Evolutionary conservation across 2,797 vertebrate species (phyloP), one percentile per base, ranked within the genome.

Genomic region (Sebastes iracundus): DNA sequence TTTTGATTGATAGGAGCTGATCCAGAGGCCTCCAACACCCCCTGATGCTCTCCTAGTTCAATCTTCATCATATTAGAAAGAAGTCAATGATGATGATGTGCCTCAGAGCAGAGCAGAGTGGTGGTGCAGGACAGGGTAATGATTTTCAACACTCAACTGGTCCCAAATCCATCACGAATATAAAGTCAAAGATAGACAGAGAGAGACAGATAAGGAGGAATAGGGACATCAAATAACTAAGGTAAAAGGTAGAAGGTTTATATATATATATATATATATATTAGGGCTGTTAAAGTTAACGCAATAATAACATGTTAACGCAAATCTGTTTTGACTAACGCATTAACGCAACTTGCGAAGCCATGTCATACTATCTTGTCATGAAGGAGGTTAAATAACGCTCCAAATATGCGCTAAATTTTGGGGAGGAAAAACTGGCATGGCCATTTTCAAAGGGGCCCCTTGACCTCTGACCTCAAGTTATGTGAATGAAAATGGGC

Each of bases 1-100:
- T 90, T 85, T 75, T 92, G 88, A 93, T 85, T 79, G 80, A 90
- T 78, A 74, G 77, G 67, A 83, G 59, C 28, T 84, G 87, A 90
- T 88, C 77, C 69, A 64, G 61, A 61, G 63, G 82, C 62, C 71
- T 73, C 30, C 46, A 5, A 66, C 53, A 87, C 58, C 70, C 70
- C 49, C 52, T 18, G 58, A 70, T 74, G 46, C 63, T 78, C 78
- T 73, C 81, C 22, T 55, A 70, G 32, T 52, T 89, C 80, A 72
- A 10, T 86, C 61, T 71, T 83, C 80, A 81, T 90, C 80, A 74
- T 62, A 72, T 82, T 56, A 83, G 38, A 63, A 79, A 42, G 52
- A 49, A 18, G 67, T 53, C 8, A 28, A 72, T 75, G 67, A 88
- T 32, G 20, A 49, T 49, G 42, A 46, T 46, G 42, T 77, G 61